Conservation (phyloP, 1,140 invertebrate species). For the Calosoma granatense region DNA sequence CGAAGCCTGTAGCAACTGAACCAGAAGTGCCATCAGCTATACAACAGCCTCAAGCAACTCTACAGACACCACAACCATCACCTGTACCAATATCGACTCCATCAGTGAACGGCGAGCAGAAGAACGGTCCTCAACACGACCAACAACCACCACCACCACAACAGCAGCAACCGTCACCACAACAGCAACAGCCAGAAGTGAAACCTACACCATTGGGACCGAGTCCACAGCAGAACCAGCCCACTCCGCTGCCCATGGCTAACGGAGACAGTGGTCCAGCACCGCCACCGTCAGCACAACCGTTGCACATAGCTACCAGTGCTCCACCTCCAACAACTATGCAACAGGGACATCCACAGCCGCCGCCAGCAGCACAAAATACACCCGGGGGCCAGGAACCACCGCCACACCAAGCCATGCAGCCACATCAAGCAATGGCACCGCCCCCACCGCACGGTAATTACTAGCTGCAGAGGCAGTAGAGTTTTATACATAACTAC, state of each 20-base stretch:
- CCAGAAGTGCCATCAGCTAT: constrained; percentile 13
- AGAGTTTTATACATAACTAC: no score
- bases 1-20: constrained; percentile 11
- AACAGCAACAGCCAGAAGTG: constrained; percentile 1
- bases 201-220: neutral
- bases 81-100: constrained; percentile 13
- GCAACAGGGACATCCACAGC: neutral
- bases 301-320: neutral
- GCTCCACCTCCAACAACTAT: neutral
- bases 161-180: constrained; percentile 14
- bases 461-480: no score
- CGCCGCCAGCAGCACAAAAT: constrained; percentile 6
- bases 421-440: neutral
- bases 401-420: neutral
- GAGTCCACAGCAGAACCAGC: constrained; percentile 13
- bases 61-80: constrained; percentile 14
- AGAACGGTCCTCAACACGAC: constrained; percentile 22
- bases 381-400: no score
- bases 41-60: constrained; percentile 13
- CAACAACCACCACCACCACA: constrained; percentile 19
- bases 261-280: neutral
- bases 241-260: neutral
- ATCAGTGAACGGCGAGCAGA: constrained; percentile 11
- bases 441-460: neutral
- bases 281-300: neutral